Evolutionary conservation across 2,113 vertebrate genomes (phyloP).

Genomic region (Acinonyx jubatus): DNA sequence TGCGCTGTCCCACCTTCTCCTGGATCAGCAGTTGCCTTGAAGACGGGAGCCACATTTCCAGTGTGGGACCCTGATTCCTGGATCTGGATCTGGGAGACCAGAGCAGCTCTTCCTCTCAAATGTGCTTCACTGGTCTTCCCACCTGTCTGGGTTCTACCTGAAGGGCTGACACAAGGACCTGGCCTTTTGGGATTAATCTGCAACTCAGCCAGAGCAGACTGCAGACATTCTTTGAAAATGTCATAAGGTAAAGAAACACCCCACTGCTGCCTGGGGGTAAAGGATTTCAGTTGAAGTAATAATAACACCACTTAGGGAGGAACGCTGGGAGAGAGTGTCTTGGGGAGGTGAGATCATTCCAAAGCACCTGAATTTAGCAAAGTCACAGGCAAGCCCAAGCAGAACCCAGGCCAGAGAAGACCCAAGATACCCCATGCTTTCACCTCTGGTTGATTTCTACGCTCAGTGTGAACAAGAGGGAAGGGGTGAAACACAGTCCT

Average conservation of each 20-base stretch:
- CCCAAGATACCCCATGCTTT: fast-evolving
- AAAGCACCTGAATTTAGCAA: not conserved
- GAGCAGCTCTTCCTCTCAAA: not conserved
- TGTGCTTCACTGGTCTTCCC: not conserved
- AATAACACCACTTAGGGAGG: not conserved
- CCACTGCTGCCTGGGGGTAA: not conserved
- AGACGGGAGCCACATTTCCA: not conserved
- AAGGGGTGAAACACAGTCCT: not conserved
- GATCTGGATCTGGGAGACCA: not conserved
- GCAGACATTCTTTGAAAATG: not conserved
- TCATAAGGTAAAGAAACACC: not conserved
- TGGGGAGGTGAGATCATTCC: not conserved
- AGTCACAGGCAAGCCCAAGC: not conserved
- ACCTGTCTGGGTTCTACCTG: not conserved
- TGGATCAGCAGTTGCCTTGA: fast-evolving
- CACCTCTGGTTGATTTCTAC: not conserved
- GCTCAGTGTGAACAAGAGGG: not conserved
- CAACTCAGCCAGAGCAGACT: not conserved
- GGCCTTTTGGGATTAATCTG: not conserved
- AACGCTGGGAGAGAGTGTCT: too few species aligned
- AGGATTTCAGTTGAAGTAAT: not conserved
- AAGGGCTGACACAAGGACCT: too few species aligned
- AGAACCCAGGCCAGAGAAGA: not conserved
- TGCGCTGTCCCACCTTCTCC: fast-evolving
- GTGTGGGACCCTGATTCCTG: too few species aligned